A percentile compares a stretch with the other conserved stretches of the same genome.
These are phyloP conservation scores for Galaxea fascicularis DNA, from an alignment of 92 coral and sea anemone genomes.

Conservation along the genomic window DNA sequence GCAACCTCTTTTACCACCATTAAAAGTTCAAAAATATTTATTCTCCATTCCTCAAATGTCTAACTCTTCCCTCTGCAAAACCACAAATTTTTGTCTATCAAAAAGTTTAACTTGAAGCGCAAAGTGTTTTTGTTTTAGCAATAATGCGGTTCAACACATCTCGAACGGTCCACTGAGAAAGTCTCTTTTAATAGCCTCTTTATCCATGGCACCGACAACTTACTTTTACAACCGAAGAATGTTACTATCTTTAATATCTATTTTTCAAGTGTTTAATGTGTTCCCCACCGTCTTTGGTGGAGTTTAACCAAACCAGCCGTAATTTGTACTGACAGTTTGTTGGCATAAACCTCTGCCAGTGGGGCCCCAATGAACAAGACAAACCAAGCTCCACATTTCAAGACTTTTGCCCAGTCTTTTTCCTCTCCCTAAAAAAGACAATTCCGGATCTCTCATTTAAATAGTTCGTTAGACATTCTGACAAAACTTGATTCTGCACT, in stretches of 20 bases:
- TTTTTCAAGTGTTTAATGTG: no score
- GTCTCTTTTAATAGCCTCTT: no score
- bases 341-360: no score
- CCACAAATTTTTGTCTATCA: background rate
- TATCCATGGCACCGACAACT: no score
- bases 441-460: background rate
- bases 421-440: background rate
- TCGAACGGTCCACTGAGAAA: background rate
- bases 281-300: no score
- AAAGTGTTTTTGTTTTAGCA: background rate
- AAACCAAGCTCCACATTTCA: no score
- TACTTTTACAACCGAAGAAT: no score
- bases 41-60: background rate
- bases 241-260: no score
- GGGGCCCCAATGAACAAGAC: no score
- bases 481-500: background rate
- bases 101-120: background rate
- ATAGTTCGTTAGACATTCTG: background rate
- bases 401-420: background rate
- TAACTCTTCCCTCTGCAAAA: background rate
- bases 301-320: no score
- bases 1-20: background rate
- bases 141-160: background rate
- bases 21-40: background rate
- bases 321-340: no score